Base-by-base conservation (phyloP, 2,113 vertebrate species). In the Grammomys surdaster region DNA sequence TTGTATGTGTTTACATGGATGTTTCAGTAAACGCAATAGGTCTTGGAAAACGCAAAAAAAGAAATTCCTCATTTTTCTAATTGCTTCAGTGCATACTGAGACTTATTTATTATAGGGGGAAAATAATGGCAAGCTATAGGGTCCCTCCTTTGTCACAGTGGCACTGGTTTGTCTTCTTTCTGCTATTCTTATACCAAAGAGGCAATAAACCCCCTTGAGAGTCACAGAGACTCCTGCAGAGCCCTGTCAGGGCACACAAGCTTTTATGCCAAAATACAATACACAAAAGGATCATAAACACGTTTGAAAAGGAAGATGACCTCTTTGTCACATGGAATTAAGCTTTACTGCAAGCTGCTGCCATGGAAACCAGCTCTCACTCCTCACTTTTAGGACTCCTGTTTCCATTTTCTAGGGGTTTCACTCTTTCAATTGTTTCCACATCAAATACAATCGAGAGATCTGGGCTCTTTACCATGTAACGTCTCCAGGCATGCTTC, bases 231-330 rank as follows among this genome's bases (percentile, higher is more conserved):
- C 97, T 98, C 82, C 82, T 65, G 82, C 82, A 43, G 81, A 31
- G 81, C 94, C 94, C 97, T 92, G 95, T 91, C 56, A 17, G 96
- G 28, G 88, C 31, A 0, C 96, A 95, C 98, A 56, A 93, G 98
- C 98, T 98, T 98, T 98, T 98, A 97, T 98, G 96, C 97, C 97
- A 91, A 98, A 97, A 97, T 93, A 98, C 98, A 98, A 98, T 97
- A 96, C 97, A 96, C 97, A 97, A 97, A 98, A 96, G 97, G 98
- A 98, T 98, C 98, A 98, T 98, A 98, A 98, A 98, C 97, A 97
- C 91, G 0, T 90, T 95, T 97, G 97, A 97, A 98, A 98, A 97
- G 96, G 98, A 98, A 98, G 98, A 98, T 96, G 97, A 98, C 97
- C 97, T 96, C 97, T 98, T 97, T 98, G 98, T 97, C 96, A 89